phyloP scores from a whole-genome alignment of 2,113 vertebrate species.

The Zosterops hypoxanthus region DNA sequence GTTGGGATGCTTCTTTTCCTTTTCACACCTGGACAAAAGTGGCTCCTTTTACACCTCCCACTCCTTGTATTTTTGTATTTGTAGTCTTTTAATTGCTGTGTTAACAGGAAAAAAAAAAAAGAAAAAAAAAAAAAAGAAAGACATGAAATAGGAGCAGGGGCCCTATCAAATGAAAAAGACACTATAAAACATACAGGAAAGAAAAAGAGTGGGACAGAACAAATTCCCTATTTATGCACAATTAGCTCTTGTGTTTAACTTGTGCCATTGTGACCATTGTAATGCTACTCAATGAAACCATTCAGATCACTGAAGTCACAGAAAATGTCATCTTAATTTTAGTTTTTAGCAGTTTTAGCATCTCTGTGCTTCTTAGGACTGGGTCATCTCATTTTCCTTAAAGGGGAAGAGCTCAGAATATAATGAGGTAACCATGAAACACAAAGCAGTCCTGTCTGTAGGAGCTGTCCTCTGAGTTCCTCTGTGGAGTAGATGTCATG shows the following conservation, averaged over 20 bases:
- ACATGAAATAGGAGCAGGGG: background rate
- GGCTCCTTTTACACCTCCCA: background rate
- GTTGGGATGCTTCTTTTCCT: background rate
- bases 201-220: background rate
- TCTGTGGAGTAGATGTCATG: background rate
- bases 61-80: background rate
- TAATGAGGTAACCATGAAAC: background rate
- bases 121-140: background rate
- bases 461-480: background rate
- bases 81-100: background rate
- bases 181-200: accelerated
- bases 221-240: background rate
- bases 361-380: background rate
- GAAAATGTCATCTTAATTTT: background rate
- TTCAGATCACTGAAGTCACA: background rate
- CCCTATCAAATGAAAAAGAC: background rate
- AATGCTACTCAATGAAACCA: background rate
- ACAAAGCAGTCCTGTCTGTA: background rate
- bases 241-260: background rate
- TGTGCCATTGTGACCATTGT: background rate
- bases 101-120: background rate
- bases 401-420: background rate
- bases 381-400: background rate
- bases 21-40: background rate
- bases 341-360: background rate